A percentile compares a stretch with the other conserved stretches of the same genome.
phyloP scores from a whole-genome alignment of 2,888 invertebrate species.

The Prosopocoilus inquinatus region DNA sequence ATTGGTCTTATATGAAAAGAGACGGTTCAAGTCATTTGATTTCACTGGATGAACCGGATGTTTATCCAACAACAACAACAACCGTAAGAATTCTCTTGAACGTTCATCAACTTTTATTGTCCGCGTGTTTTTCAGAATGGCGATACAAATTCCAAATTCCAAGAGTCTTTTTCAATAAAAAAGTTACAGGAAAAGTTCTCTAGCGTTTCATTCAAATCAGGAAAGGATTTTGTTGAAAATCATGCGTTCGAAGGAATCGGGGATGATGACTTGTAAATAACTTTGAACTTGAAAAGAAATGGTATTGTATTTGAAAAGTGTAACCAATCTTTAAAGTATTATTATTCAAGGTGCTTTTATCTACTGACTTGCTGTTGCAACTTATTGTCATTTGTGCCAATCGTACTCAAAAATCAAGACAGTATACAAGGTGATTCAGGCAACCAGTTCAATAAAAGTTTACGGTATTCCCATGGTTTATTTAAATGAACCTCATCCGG shows the following conservation, averaged over 20 bases:
- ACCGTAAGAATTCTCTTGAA: not conserved
- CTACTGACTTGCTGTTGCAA: too few species aligned
- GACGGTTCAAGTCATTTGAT: constrained; percentile 70
- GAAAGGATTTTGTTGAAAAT: constrained; percentile 77
- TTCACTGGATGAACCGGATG: constrained; percentile 48
- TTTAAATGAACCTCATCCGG: too few species aligned
- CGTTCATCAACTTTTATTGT: too few species aligned
- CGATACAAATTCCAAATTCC: constrained; percentile 56
- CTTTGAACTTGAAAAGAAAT: not conserved
- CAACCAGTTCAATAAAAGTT: too few species aligned
- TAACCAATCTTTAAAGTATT: too few species aligned
- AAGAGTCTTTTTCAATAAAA: constrained; percentile 73
- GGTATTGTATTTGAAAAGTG: too few species aligned
- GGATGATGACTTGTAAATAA: constrained; percentile 79
- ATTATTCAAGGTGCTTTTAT: too few species aligned
- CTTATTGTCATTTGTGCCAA: too few species aligned
- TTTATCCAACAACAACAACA: constrained; percentile 27
- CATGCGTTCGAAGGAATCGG: constrained; percentile 94
- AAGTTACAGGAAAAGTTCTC: constrained; percentile 70
- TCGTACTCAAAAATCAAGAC: too few species aligned
- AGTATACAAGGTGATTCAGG: too few species aligned
- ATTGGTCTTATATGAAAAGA: constrained; percentile 69
- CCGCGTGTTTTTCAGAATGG: constrained; percentile 52
- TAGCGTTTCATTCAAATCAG: constrained; percentile 68
- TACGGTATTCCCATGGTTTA: too few species aligned